Conservation (phyloP, 2,797 vertebrate genomes). For the Phaenicophaeus curvirostris region DNA sequence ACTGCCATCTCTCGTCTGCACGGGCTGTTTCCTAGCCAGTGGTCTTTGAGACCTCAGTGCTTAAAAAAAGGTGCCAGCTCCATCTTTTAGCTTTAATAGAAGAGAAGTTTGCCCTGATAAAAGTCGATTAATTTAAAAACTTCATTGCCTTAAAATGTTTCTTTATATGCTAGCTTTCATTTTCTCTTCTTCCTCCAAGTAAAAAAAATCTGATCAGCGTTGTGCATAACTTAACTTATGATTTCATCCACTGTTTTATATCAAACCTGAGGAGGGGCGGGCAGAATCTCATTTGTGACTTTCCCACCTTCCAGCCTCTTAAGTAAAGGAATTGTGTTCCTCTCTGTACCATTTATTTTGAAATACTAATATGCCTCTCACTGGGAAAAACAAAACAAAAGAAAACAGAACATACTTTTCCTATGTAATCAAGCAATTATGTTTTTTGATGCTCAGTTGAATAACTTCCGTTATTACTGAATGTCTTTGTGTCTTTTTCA, state of each 20-base stretch:
- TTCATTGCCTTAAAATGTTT: not conserved
- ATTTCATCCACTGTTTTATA: not conserved
- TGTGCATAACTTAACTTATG: not conserved
- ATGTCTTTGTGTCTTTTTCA: not conserved
- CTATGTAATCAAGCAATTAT: not conserved
- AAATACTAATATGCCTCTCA: not conserved
- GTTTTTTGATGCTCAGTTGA: not conserved
- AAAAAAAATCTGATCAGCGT: not conserved
- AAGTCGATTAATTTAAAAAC: not conserved
- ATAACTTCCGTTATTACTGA: not conserved
- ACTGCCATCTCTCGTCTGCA: not conserved
- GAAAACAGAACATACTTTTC: not conserved
- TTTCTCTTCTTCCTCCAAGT: not conserved
- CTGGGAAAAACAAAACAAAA: not conserved
- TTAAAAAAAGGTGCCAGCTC: not conserved
- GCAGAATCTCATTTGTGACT: not conserved
- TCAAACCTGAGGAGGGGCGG: not conserved
- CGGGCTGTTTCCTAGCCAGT: not conserved
- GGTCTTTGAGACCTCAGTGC: not conserved
- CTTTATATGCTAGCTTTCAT: not conserved
- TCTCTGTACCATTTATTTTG: not conserved
- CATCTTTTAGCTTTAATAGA: not conserved
- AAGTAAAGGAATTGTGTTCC: not conserved
- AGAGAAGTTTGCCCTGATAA: not conserved
- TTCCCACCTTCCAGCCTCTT: not conserved